Conservation (phyloP, 2,797 vertebrate species). For the Malacoctenus gilli region DNA sequence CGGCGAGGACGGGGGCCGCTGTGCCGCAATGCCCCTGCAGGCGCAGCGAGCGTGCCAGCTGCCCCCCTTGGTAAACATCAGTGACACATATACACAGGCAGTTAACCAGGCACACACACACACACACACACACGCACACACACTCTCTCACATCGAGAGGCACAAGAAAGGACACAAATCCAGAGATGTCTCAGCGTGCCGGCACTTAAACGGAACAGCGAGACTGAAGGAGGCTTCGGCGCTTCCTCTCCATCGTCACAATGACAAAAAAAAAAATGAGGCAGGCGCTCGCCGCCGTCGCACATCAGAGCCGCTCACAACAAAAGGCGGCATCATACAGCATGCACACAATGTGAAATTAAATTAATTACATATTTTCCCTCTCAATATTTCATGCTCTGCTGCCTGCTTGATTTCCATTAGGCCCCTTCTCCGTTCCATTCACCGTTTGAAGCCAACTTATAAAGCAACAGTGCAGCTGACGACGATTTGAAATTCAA, state of each 20-base stretch:
- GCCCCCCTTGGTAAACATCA: slow-evolving; percentile 50
- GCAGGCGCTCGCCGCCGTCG: slow-evolving; percentile 15
- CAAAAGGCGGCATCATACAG: slow-evolving; percentile 38
- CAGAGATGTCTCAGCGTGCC: not conserved
- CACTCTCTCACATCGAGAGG: not conserved
- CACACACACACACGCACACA: not conserved
- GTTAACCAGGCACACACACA: slow-evolving; percentile 13
- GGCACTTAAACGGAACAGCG: not conserved
- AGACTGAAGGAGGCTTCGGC: not conserved
- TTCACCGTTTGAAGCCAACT: slow-evolving; percentile 34
- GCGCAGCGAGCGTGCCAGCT: slow-evolving; percentile 42
- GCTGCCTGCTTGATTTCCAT: slow-evolving; percentile 65
- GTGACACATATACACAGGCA: slow-evolving; percentile 29
- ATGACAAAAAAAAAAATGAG: slow-evolving; percentile 31
- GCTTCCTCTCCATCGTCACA: slow-evolving; percentile 7
- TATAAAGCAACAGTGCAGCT: slow-evolving; percentile 34
- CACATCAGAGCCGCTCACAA: slow-evolving; percentile 34
- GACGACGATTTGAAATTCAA: slow-evolving; percentile 59
- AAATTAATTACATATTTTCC: slow-evolving; percentile 67
- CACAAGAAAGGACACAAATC: slow-evolving; percentile 15
- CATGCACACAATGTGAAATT: slow-evolving; percentile 39
- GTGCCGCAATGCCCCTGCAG: slow-evolving; percentile 42
- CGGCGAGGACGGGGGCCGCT: slow-evolving; percentile 39
- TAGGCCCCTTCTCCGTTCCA: slow-evolving; percentile 29
- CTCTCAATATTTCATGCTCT: slow-evolving; percentile 71